A percentile compares a stretch with the other conserved stretches of the same genome.
Evolutionary conservation across 2,888 invertebrate species (phyloP).

Genomic region (Sisyra nigra): DNA sequence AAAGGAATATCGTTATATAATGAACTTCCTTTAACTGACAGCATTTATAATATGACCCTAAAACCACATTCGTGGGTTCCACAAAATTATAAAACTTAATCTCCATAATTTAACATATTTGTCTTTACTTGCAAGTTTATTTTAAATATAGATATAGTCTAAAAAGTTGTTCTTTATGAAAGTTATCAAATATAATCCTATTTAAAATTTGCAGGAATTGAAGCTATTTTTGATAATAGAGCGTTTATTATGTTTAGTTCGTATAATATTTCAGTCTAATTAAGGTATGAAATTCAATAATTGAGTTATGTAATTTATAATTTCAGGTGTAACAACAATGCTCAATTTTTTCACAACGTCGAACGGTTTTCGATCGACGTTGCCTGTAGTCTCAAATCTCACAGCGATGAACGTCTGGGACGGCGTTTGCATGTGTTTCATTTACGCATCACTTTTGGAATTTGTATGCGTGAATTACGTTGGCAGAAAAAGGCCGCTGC

Average conservation of each 20-base stretch:
- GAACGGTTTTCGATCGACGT: conserved; percentile 78
- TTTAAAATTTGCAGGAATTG: too few relatives aligned
- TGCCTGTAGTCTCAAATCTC: conserved; percentile 85
- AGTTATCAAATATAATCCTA: too few relatives aligned
- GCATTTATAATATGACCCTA: too few relatives aligned
- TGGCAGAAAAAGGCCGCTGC: conserved; percentile 74
- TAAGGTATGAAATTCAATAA: too few relatives aligned
- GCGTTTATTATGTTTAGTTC: background rate
- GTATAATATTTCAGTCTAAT: background rate
- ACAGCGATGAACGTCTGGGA: conserved; percentile 97
- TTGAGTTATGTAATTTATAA: conserved; percentile 15
- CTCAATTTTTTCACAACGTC: conserved; percentile 96
- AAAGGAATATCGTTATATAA: too few relatives aligned
- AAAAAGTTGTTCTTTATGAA: too few relatives aligned
- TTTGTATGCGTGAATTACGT: conserved; percentile 94
- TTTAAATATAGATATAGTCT: background rate
- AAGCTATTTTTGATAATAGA: too few relatives aligned
- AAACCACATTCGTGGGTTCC: too few relatives aligned
- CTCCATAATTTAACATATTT: background rate
- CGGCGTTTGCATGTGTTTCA: conserved; percentile 94
- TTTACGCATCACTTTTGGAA: conserved; percentile 84
- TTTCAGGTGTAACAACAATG: conserved; percentile 87
- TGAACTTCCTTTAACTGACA: too few relatives aligned
- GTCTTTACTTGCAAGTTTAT: background rate
- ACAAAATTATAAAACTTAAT: too few relatives aligned